Percentiles rank a stretch among this genome's conserved stretches.
These are phyloP conservation scores for Neofelis nebulosa DNA, from an alignment of 2,113 vertebrate genomes.

Conservation along the genomic window DNA sequence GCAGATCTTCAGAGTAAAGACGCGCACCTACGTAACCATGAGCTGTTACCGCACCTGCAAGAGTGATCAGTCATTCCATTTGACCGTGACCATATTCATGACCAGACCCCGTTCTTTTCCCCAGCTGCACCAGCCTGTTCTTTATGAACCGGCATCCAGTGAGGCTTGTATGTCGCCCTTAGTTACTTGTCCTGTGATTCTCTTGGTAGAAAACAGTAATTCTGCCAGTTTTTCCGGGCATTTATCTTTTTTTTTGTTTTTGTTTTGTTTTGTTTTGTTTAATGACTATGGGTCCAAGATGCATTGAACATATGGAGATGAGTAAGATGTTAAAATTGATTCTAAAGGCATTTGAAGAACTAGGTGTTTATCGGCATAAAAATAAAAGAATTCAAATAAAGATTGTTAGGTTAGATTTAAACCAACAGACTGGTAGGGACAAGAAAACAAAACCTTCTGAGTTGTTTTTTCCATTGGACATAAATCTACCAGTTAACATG, in stretches of 20 bases:
- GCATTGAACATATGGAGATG: not conserved
- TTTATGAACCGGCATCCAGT: fast-evolving
- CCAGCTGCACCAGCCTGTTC: not conserved
- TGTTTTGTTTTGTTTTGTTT: not conserved
- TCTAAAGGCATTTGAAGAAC: not conserved
- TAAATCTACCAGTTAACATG: not conserved
- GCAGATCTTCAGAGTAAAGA: not conserved
- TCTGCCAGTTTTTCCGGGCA: not conserved
- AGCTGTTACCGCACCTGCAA: not conserved
- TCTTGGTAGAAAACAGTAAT: not conserved
- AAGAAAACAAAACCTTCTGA: not conserved
- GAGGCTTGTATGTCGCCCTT: not conserved
- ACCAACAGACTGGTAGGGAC: not conserved
- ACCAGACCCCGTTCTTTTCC: not conserved
- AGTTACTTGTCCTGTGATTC: not conserved
- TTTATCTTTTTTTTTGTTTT: not conserved
- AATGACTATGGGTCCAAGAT: not conserved
- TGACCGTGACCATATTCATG: fast-evolving
- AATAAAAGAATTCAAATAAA: not conserved
- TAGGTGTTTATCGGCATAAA: not conserved
- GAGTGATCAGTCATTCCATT: not conserved
- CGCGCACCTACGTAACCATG: not conserved
- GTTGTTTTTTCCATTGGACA: not conserved
- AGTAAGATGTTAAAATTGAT: not conserved
- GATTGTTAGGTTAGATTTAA: not conserved